A percentile compares a stretch with the other conserved stretches of the same genome.
Conservation (phyloP, 2,113 vertebrate species). For the Ondatra zibethicus region DNA sequence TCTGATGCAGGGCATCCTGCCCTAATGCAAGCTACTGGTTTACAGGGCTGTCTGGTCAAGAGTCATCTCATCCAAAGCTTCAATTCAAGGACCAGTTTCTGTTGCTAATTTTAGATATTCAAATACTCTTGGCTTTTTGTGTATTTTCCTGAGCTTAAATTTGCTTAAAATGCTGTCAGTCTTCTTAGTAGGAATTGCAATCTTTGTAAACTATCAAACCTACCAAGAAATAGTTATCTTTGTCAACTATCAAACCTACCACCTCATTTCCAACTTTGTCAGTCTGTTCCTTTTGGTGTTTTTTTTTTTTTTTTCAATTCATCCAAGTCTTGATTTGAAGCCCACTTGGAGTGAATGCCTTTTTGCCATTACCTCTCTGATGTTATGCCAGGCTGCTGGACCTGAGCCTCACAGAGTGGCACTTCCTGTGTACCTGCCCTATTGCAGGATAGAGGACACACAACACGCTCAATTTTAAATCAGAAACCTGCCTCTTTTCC, state of each 20-base stretch:
- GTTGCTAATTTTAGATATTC: constrained; percentile 54
- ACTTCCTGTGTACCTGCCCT: neutral
- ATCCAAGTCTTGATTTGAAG: constrained; percentile 36
- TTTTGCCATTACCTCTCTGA: neutral
- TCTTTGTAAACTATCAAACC: too few relatives aligned
- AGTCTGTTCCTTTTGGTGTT: neutral
- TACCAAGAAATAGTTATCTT: too few relatives aligned
- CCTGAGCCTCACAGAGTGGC: neutral
- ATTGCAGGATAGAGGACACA: neutral
- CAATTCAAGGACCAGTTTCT: constrained; percentile 13
- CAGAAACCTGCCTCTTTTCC: neutral
- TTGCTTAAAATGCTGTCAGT: constrained; percentile 30
- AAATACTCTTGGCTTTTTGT: neutral
- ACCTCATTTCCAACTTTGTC: neutral
- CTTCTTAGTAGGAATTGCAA: neutral
- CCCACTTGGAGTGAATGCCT: neutral
- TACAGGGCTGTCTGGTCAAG: neutral
- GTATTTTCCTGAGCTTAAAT: neutral
- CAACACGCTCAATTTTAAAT: neutral
- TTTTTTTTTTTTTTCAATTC: neutral
- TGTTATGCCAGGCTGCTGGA: neutral
- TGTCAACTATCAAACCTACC: neutral
- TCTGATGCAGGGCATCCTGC: neutral
- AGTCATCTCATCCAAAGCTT: neutral
- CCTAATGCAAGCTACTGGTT: neutral